These are phyloP conservation scores for Oostethus manadensis DNA, from an alignment of 2,113 vertebrate genomes.

Conservation along the genomic window DNA sequence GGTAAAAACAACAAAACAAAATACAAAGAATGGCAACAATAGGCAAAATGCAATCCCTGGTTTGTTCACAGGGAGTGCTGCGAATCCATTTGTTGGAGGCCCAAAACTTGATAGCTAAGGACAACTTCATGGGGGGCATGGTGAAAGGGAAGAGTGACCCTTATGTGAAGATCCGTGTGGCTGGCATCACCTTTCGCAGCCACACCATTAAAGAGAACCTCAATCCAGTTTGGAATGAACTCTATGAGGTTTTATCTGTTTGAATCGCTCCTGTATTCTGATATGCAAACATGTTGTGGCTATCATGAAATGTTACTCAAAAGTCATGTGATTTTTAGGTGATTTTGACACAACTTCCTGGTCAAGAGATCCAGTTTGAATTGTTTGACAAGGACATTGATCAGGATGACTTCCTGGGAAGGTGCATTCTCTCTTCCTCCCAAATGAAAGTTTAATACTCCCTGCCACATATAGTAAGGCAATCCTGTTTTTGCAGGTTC, in stretches of 20 bases:
- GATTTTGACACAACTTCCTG: conserved; percentile 79
- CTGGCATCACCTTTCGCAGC: conserved; percentile 79
- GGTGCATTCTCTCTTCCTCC: conserved; percentile 59
- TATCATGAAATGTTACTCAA: neutral
- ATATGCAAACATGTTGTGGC: neutral
- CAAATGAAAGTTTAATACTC: neutral
- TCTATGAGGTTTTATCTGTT: conserved; percentile 77
- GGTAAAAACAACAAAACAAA: conserved; percentile 51
- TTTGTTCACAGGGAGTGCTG: conserved; percentile 74
- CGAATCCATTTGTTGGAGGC: conserved; percentile 84
- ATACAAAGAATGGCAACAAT: neutral
- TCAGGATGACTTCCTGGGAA: conserved; percentile 87
- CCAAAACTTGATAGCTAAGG: conserved; percentile 84
- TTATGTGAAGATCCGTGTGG: conserved; percentile 81
- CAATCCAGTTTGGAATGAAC: conserved; percentile 86
- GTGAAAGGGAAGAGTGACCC: conserved; percentile 90
- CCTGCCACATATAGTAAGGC: neutral
- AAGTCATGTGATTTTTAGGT: conserved; percentile 60
- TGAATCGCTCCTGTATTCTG: neutral
- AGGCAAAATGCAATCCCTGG: neutral
- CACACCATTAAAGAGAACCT: conserved; percentile 85
- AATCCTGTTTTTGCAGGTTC: conserved; percentile 68
- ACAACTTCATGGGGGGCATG: conserved; percentile 86
- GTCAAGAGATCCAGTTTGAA: conserved; percentile 85
- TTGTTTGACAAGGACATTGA: conserved; percentile 89